Evolutionary conservation across 2,113 vertebrate genomes (phyloP), one percentile per base, ranked within the genome.

Genomic region (Microcebus jonahi): DNA sequence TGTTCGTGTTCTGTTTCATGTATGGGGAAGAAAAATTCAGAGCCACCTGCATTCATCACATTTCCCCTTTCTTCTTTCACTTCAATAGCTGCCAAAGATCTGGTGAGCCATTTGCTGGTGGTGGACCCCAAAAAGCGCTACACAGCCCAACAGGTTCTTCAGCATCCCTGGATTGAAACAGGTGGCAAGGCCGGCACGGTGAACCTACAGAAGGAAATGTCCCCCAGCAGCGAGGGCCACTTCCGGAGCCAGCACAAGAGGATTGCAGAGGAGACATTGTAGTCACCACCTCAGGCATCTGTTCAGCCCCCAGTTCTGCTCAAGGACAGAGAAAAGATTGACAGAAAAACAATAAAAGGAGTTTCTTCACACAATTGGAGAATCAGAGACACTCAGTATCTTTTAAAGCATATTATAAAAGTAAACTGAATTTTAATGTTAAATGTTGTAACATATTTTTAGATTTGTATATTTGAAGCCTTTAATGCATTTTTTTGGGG

Each of bases 161-260:
- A 99, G 97, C 99, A 99, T 84, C 98, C 98, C 39, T 99, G 99
- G 99, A 99, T 99, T 93, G 99, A 98, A 97, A 98, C 96, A n/a
- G 97, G 96, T 10, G 98, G 98, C 15, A 98, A 98, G 97, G 97
- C 91, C 0, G 98, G 98, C 95, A 85, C 90, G 85, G 97, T 91
- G 57, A 96, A 83, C 82, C 61, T 98, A 70, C 99, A 98, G 90
- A 98, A 98, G 93, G 98, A 99, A 97, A 99, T 98, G 94, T 98
- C 98, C 34, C 94, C 98, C 70, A 97, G 98, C 81, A 97, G 98
- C 0, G 98, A 99, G 61, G 97, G 98, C 13, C 98, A 97, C 76
- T 92, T 97, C 96, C 95, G 98, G 65, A 97, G 96, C 95, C 98
- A 98, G 93, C 98, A 95, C 95, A 98, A 90, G 39, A 94, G 96